Conservation (phyloP, 1,140 invertebrate species). For the Dreissena rostriformis region DNA sequence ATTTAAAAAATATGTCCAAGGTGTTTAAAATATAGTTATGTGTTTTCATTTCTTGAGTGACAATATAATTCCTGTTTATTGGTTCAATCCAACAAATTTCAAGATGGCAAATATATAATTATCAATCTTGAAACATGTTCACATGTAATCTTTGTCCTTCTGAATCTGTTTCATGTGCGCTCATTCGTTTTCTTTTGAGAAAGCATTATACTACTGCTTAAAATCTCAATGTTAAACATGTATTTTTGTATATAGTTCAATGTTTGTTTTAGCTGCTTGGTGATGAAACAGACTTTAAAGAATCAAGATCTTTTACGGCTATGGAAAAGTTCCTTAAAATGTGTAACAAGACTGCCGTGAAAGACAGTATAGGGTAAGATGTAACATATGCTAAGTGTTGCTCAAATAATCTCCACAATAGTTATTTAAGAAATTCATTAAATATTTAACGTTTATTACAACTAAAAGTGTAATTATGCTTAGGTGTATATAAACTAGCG, state of each 20-base stretch:
- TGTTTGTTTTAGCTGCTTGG: conserved; percentile 51
- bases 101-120: too few relatives aligned
- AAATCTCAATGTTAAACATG: not conserved
- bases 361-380: conserved; percentile 54
- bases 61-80: too few relatives aligned
- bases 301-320: conserved; percentile 45
- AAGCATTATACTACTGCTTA: too few relatives aligned
- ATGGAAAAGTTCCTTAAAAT: conserved; percentile 61
- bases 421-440: not conserved
- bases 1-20: not conserved
- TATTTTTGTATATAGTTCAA: not conserved
- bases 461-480: not conserved
- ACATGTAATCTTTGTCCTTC: too few relatives aligned
- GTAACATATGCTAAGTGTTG: not conserved
- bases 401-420: not conserved
- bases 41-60: too few relatives aligned
- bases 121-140: too few relatives aligned
- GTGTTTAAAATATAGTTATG: not conserved
- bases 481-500: not conserved
- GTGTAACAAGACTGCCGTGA: conserved; percentile 58
- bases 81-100: too few relatives aligned
- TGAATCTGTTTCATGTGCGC: too few relatives aligned
- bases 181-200: too few relatives aligned
- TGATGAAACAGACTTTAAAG: conserved; percentile 58
- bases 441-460: not conserved